Percentiles rank a stretch among this genome's conserved stretches.
These are phyloP conservation scores for Sitophilus oryzae DNA, from an alignment of 1,140 invertebrate species.

Conservation along the genomic window DNA sequence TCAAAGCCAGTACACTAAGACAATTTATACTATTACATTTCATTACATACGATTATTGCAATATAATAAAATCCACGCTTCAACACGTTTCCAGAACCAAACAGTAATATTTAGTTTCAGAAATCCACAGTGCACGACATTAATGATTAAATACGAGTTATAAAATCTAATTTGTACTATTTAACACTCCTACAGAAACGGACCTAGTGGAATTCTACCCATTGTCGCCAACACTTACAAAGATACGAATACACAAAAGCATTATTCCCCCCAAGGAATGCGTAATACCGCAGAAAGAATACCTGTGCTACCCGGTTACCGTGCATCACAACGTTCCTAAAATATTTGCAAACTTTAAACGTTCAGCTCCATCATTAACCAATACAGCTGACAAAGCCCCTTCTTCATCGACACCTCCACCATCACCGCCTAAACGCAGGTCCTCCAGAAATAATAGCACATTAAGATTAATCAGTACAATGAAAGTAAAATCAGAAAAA, in stretches of 20 bases:
- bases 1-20: too few relatives aligned
- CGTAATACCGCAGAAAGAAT: constrained; percentile 44
- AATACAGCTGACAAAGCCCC: constrained; percentile 16
- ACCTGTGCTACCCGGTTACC: constrained; percentile 55
- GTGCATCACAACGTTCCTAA: constrained; percentile 40
- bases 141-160: not conserved
- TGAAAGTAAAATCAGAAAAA: constrained; percentile 39
- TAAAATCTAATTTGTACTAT: constrained; percentile 10
- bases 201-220: constrained; percentile 70
- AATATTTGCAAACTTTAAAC: constrained; percentile 49
- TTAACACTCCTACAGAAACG: constrained; percentile 27
- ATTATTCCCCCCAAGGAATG: constrained; percentile 30
- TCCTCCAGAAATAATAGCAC: constrained; percentile 70
- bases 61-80: not conserved
- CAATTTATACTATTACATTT: too few relatives aligned
- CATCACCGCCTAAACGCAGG: constrained; percentile 63
- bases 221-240: constrained; percentile 69
- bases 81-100: not conserved
- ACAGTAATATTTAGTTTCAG: too few relatives aligned
- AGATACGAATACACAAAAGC: constrained; percentile 69
- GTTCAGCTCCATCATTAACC: constrained; percentile 49
- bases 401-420: constrained; percentile 44
- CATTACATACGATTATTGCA: too few relatives aligned
- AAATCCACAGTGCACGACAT: constrained; percentile 6
- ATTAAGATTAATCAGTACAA: constrained; percentile 57